A percentile compares a stretch with the other conserved stretches of the same genome.
Conservation (phyloP, 2,888 invertebrate species). For the Oxystoma pomonae region DNA sequence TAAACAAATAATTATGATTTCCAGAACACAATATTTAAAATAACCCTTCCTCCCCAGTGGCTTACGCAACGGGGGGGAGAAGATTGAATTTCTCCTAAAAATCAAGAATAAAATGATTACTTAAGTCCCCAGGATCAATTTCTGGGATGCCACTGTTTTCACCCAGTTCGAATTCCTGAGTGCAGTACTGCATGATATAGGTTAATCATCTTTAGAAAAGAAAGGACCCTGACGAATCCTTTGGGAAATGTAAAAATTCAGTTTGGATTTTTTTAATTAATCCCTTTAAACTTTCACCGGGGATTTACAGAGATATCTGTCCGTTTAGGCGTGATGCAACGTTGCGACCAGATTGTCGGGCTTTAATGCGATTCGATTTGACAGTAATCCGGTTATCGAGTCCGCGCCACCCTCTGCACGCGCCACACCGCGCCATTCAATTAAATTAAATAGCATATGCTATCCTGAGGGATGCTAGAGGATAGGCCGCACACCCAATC, state of each 20-base stretch:
- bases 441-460: constrained; percentile 52
- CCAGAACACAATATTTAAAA: too few relatives aligned
- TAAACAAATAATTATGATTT: too few relatives aligned
- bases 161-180: too few relatives aligned
- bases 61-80: too few relatives aligned
- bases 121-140: too few relatives aligned
- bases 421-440: constrained; percentile 50
- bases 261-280: not conserved
- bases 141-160: too few relatives aligned
- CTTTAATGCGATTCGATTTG: constrained; percentile 51
- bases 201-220: too few relatives aligned
- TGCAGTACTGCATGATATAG: too few relatives aligned
- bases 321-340: constrained; percentile 26
- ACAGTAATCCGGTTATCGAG: constrained; percentile 52
- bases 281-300: not conserved
- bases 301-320: not conserved
- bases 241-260: not conserved
- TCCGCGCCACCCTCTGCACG: constrained; percentile 44
- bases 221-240: too few relatives aligned
- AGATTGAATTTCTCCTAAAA: too few relatives aligned
- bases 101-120: too few relatives aligned
- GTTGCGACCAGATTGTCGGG: constrained; percentile 45
- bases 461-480: not conserved
- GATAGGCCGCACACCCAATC: not conserved
- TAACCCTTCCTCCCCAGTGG: too few relatives aligned